phyloP scores from a whole-genome alignment of 92 coral and sea anemone genomes.

The Meandrina meandrites region DNA sequence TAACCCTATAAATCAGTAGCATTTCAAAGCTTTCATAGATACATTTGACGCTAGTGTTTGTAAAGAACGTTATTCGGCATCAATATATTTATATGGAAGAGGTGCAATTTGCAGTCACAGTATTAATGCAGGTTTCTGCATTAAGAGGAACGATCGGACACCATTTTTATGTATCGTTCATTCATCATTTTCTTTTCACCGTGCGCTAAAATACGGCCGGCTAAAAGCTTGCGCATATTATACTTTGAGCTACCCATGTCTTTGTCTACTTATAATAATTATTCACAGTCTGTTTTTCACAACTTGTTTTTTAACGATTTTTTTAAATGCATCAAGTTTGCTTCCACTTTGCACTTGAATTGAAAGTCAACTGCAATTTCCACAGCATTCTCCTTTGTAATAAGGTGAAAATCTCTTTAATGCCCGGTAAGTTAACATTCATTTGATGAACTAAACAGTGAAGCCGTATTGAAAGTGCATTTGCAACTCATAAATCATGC shows the following conservation, averaged over 20 bases:
- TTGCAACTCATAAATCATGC: slow-evolving; percentile 11
- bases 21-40: background rate
- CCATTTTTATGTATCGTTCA: background rate
- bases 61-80: background rate
- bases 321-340: background rate
- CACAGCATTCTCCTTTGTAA: background rate
- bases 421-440: slow-evolving; percentile 2
- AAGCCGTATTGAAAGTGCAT: background rate
- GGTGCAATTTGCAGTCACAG: background rate
- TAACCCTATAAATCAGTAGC: background rate
- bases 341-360: slow-evolving; percentile 3
- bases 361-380: slow-evolving; percentile 8
- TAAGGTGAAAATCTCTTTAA: background rate
- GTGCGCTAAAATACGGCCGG: background rate
- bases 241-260: background rate
- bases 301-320: background rate
- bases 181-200: background rate
- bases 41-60: background rate
- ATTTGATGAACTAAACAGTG: slow-evolving; percentile 20
- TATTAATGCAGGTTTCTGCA: background rate
- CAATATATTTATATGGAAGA: background rate
- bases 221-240: background rate
- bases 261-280: background rate
- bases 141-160: background rate
- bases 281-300: background rate